A percentile compares a stretch with the other conserved stretches of the same genome.
Evolutionary conservation across 2,113 vertebrate species (phyloP).

Genomic region (Periophthalmus modestus): DNA sequence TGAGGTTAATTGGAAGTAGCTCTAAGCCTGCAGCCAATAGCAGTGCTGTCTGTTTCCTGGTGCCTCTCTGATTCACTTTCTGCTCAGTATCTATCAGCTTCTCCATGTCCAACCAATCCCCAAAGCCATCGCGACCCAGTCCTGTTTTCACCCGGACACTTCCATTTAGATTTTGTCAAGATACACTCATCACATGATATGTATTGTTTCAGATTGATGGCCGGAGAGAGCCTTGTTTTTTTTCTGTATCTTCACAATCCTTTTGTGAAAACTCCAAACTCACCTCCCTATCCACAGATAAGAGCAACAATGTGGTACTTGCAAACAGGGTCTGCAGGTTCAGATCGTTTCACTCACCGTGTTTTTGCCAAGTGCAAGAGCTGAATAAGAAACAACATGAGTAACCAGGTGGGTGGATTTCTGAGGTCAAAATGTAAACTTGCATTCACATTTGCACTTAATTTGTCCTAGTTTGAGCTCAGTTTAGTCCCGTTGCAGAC

Average conservation of each 20-base stretch:
- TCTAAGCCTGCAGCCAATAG: slow-evolving; percentile 14
- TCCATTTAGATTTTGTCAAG: slow-evolving; percentile 83
- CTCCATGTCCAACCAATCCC: slow-evolving; percentile 5
- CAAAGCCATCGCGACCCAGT: slow-evolving; percentile 39
- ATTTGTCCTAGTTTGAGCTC: too few species aligned
- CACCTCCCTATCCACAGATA: slow-evolving; percentile 37
- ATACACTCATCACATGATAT: slow-evolving; percentile 70
- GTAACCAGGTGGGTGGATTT: not conserved
- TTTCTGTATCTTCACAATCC: slow-evolving; percentile 20
- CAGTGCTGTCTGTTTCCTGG: slow-evolving; percentile 41
- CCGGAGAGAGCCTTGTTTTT: slow-evolving; percentile 27
- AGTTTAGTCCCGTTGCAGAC: too few species aligned
- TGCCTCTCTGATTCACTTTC: slow-evolving; percentile 60
- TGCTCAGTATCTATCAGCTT: slow-evolving; percentile 21
- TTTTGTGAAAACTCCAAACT: slow-evolving; percentile 38
- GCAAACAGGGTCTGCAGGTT: slow-evolving; percentile 28
- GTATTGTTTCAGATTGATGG: slow-evolving; percentile 65
- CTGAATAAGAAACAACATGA: slow-evolving; percentile 11
- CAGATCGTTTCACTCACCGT: slow-evolving; percentile 18
- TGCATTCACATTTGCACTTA: too few species aligned
- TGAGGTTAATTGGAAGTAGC: slow-evolving; percentile 33
- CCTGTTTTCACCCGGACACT: slow-evolving; percentile 67
- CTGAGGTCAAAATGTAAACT: not conserved
- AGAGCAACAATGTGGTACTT: slow-evolving; percentile 38
- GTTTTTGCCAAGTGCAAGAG: not conserved